Evolutionary conservation across 1,140 invertebrate species (phyloP), one percentile per base, ranked within the genome.

Genomic region (Procambarus virginalis): DNA sequence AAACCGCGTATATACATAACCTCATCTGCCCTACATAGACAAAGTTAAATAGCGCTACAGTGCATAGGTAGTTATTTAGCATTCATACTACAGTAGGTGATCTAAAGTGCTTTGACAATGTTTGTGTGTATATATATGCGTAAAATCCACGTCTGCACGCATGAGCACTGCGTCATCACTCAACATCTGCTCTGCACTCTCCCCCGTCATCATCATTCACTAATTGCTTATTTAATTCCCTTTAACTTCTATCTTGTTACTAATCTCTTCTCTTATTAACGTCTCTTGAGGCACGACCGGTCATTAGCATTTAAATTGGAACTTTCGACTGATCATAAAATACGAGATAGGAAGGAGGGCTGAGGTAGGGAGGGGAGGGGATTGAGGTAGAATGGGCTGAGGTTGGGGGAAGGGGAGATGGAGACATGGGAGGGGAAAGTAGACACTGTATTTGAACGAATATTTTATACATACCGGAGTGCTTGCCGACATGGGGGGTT

Each of bases 291-390:
- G 84, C 70, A 78, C 75, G 73, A 86, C 49, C 51, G 20, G 22
- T 2, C 84, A 86, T 86, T 86, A 86, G 84, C 84, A 86, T 86
- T 86, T 86, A 86, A 78, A 86, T 86, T 78, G 75, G 70, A 78
- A 78, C 84, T 77, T 60, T 86, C 75, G 20, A 22, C 84, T 78
- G 45, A 45, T 86, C 84, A 78, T 86, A 86, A 86, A 70, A 34
- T 77, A 78, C 84, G 68, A 20, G 51, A 78, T 60, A 73, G 68
- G 70, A 58, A 14, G 49, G 55, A 22, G 51, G 51, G 51, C 12
- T 55, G 51, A 12, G 51, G 51, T 9, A 55, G 12, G 34, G 34
- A 34, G 34, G 34, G 34, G 34, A 34, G 34, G 34, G 34, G 34
- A 1, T 34, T 34, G 34, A 34, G 34, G 34, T 34, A 34, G 34